phyloP scores from a whole-genome alignment of 1,140 invertebrate genomes.

The Drosophila ambigua region DNA sequence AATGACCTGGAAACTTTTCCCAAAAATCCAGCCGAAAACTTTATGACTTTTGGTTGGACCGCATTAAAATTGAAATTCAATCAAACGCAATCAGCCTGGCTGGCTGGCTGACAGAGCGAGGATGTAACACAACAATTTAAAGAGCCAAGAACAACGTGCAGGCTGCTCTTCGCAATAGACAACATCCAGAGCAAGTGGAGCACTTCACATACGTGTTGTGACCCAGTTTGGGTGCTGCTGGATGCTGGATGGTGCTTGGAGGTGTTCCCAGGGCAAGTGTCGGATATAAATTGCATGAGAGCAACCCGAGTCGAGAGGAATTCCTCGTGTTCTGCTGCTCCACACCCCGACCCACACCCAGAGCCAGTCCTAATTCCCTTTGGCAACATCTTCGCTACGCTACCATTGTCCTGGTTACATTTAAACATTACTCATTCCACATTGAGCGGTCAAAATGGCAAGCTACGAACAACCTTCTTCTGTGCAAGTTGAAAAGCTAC shows the following conservation, averaged over 20 bases:
- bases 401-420: slow-evolving; percentile 77
- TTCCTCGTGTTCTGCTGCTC: slow-evolving; percentile 1
- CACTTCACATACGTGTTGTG: slow-evolving; percentile 62
- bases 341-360: background rate
- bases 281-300: slow-evolving; percentile 76
- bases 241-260: no score
- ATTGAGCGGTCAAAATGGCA: slow-evolving; percentile 74
- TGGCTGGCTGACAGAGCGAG: background rate
- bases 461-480: background rate
- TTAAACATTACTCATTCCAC: slow-evolving; percentile 78
- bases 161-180: background rate
- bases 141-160: background rate
- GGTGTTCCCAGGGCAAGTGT: slow-evolving; percentile 45
- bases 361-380: slow-evolving; percentile 38
- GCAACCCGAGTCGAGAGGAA: background rate
- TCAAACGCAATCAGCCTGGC: slow-evolving; percentile 31
- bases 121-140: slow-evolving; percentile 45
- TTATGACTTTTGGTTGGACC: slow-evolving; percentile 36
- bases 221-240: slow-evolving; percentile 57
- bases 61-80: slow-evolving; percentile 54
- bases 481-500: slow-evolving; percentile 53
- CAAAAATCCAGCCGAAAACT: slow-evolving; percentile 29
- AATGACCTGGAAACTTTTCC: slow-evolving; percentile 45
- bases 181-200: slow-evolving; percentile 27
- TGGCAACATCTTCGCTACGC: slow-evolving; percentile 35